Evolutionary conservation across 2,113 vertebrate genomes (phyloP).

Genomic region (Melanostigma gelatinosum): DNA sequence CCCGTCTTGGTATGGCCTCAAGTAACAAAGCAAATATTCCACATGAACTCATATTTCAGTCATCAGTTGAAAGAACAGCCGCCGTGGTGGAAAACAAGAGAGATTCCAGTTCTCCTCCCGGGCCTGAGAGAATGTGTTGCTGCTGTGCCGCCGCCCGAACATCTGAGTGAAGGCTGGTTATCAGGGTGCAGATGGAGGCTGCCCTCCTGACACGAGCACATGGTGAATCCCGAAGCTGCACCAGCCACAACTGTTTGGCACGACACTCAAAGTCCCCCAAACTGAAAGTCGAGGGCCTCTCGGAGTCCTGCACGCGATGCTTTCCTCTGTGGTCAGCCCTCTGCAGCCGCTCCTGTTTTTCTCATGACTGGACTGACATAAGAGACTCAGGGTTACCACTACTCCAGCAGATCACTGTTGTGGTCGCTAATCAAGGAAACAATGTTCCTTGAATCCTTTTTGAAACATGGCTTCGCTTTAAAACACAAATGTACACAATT

Average conservation of each 20-base stretch:
- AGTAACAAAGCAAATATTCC: constrained; percentile 56
- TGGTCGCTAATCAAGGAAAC: neutral
- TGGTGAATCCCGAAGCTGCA: neutral
- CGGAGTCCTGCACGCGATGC: constrained; percentile 45
- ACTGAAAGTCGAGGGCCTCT: neutral
- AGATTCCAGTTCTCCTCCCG: constrained; percentile 64
- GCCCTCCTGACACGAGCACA: constrained; percentile 62
- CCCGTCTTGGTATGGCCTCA: constrained; percentile 44
- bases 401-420: neutral
- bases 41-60: constrained; percentile 63
- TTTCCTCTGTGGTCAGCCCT: constrained; percentile 56
- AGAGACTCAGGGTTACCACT: constrained; percentile 32
- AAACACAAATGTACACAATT: neutral
- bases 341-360: constrained; percentile 45
- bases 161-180: constrained; percentile 53
- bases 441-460: neutral
- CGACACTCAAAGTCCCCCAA: neutral
- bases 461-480: neutral
- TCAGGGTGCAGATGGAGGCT: constrained; percentile 69
- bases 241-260: neutral
- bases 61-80: constrained; percentile 56
- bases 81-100: constrained; percentile 62
- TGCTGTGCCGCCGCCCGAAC: constrained; percentile 40
- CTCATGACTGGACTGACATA: constrained; percentile 34
- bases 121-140: constrained; percentile 47